Evolutionary conservation across 2,797 vertebrate species (phyloP).

Genomic region (Paguma larvata): DNA sequence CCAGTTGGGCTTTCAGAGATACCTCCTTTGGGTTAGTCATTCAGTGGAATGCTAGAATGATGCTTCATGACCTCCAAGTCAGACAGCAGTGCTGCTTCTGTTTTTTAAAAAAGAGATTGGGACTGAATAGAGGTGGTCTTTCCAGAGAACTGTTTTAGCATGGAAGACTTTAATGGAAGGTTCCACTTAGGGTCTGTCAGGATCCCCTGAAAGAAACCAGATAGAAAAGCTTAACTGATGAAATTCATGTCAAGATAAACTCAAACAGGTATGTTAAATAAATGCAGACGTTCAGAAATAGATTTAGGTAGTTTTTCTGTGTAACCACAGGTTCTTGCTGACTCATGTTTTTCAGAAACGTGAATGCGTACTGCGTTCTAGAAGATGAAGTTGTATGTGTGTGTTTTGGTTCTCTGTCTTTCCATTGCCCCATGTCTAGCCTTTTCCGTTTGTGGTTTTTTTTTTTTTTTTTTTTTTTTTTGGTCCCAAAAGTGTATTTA

Average conservation of each 20-base stretch:
- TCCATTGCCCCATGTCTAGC: not conserved
- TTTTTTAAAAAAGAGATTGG: not conserved
- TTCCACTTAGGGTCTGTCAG: not conserved
- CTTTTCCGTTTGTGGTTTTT: constrained; percentile 18
- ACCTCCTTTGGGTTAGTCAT: constrained; percentile 15
- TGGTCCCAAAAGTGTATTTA: not conserved
- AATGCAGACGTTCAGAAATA: not conserved
- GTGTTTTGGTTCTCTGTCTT: not conserved
- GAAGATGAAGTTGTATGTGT: not conserved
- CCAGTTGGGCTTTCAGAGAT: not conserved
- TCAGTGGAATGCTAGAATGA: not conserved
- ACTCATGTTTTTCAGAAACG: not conserved
- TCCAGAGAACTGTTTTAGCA: constrained; percentile 23
- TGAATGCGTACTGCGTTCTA: not conserved
- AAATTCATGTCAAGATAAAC: not conserved
- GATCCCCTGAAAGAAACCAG: constrained; percentile 15
- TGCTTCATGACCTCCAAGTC: not conserved
- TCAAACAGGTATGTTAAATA: constrained; percentile 18
- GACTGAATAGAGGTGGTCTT: constrained; percentile 36
- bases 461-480: not conserved
- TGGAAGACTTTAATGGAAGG: constrained; percentile 13
- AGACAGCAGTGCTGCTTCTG: not conserved
- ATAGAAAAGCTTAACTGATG: constrained; percentile 27
- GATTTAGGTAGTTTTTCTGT: constrained; percentile 25
- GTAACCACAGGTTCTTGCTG: not conserved